A percentile compares a stretch with the other conserved stretches of the same genome.
Conservation (phyloP, 1,140 invertebrate species). For the Bombus impatiens region DNA sequence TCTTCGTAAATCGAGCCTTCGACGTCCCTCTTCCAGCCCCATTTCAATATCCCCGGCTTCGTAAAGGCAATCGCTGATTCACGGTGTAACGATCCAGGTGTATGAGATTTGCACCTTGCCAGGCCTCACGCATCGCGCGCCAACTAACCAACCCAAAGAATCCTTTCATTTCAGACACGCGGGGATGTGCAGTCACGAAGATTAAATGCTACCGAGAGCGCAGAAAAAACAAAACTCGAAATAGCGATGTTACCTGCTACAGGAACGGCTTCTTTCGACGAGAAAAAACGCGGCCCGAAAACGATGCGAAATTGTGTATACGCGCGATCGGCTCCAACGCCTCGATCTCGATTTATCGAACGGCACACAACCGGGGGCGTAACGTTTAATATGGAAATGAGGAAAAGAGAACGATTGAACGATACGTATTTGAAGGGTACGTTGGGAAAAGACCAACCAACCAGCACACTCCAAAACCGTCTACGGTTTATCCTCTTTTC, state of each 20-base stretch:
- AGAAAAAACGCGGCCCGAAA: not conserved
- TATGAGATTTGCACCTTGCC: slow-evolving; percentile 69
- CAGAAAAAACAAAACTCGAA: slow-evolving; percentile 31
- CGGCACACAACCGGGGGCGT: not conserved
- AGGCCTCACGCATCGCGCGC: slow-evolving; percentile 69
- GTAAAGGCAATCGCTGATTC: slow-evolving; percentile 70
- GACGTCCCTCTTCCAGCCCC: slow-evolving; percentile 61
- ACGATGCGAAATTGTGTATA: slow-evolving; percentile 7
- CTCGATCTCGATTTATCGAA: not conserved
- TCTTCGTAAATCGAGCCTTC: slow-evolving; percentile 69
- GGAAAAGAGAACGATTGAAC: not conserved
- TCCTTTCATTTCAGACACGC: slow-evolving; percentile 47
- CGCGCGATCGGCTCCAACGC: not conserved
- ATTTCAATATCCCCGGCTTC: slow-evolving; percentile 67
- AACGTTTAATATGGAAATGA: slow-evolving; percentile 18
- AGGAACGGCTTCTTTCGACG: no score
- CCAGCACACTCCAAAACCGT: no score
- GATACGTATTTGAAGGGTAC: not conserved
- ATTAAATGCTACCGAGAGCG: slow-evolving; percentile 59
- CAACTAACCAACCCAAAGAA: slow-evolving; percentile 38
- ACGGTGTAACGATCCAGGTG: slow-evolving; percentile 69
- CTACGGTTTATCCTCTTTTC: not conserved
- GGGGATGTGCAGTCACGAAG: slow-evolving; percentile 47
- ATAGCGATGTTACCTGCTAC: not conserved
- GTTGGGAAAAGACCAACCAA: not conserved